Evolutionary conservation across 2,113 vertebrate species (phyloP).

Genomic region (Atlantisia rogersi): DNA sequence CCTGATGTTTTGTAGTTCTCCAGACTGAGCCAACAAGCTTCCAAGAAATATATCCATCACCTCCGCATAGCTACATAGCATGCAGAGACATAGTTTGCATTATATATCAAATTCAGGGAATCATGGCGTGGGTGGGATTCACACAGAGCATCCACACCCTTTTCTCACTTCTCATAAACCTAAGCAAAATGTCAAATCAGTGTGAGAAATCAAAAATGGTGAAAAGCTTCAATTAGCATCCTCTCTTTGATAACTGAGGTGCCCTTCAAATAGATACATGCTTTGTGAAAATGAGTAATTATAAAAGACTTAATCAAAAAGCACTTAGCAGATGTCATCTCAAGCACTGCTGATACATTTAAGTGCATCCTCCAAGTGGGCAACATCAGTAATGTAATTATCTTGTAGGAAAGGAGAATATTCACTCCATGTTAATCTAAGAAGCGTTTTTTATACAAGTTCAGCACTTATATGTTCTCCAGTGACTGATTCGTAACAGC

Average conservation of each 20-base stretch:
- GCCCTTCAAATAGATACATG: slow-evolving; percentile 26
- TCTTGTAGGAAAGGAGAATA: slow-evolving; percentile 18
- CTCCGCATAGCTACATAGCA: background rate
- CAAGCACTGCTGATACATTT: slow-evolving; percentile 33
- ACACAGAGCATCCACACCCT: background rate
- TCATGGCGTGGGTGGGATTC: background rate
- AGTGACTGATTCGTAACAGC: background rate
- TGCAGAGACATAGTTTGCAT: background rate
- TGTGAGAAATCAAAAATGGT: background rate
- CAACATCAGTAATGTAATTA: slow-evolving; percentile 44
- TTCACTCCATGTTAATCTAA: background rate
- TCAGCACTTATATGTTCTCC: background rate
- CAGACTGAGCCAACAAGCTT: background rate
- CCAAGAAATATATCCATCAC: background rate
- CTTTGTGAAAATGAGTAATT: slow-evolving; percentile 57
- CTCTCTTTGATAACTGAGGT: slow-evolving; percentile 16
- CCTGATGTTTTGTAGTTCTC: background rate
- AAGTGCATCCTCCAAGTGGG: slow-evolving; percentile 45
- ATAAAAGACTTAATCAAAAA: slow-evolving; percentile 61
- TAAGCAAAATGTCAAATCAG: background rate
- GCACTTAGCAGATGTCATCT: slow-evolving; percentile 52
- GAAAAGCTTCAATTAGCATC: slow-evolving; percentile 3
- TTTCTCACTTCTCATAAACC: background rate
- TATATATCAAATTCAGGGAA: background rate
- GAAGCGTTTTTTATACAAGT: background rate